Base-by-base conservation (phyloP, 2,888 invertebrate species). In the Apocheima hispidaria region DNA sequence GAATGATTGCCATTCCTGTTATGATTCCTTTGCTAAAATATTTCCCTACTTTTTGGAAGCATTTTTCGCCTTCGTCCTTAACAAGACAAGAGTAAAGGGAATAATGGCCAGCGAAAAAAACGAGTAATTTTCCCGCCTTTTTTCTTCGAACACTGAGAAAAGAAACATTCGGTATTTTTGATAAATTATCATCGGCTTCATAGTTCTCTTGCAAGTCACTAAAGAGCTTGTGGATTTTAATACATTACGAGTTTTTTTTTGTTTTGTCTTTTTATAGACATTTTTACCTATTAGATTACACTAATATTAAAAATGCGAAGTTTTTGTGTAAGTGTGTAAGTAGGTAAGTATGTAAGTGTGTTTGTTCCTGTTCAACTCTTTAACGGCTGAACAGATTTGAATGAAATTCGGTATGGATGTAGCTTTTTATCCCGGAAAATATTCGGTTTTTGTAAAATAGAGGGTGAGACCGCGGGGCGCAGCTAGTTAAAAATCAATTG, bases 181-280 rank as follows among this genome's bases (percentile, higher is more conserved):
- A 75, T 70, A 75, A 74, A 76, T 75, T 66, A 70, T 71, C 60
- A 70, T 71, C 60, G 55, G 53, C 55, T 68, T 54, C 64, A 77
- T 76, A 71, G 69, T 74, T 73, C 75, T 77, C 59, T 60, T 54
- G 44, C 14, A 46, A 68, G 61, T 55, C 65, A 62, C 64, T 63
- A 61, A 4, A 46, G 30, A 26, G 18, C 0, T 33, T 44, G 16
- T 20, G 12, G 20, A 12, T 6, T 12, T 12, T 20, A 46, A 7
- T 12, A n/a, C n/a, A n/a, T n/a, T n/a, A n/a, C n/a, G n/a, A 2
- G 16, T 1, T 18, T 12, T 4, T 20, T 18, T 38, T 4, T 16
- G 1, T 7, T 38, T 16, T 10, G 10, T 2, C 0, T n/a, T 4
- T 35, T 14, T 35, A 2, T 12, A 10, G 3, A n/a, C n/a, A n/a